Evolutionary conservation across 2,113 vertebrate genomes (phyloP).

Genomic region (Lontra canadensis): DNA sequence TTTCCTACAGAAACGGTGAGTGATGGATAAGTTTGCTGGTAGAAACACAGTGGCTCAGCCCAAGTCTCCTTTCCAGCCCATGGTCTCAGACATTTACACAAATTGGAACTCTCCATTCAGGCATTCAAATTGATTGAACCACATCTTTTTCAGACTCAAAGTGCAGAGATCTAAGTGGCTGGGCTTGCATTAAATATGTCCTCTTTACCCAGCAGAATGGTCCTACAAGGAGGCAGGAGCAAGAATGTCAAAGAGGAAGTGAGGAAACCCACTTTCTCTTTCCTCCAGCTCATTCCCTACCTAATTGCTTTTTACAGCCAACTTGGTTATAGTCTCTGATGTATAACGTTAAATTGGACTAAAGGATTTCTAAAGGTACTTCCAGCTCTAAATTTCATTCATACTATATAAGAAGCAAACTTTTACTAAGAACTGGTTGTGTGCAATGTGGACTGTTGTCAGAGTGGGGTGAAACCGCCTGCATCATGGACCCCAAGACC

Average conservation of each 20-base stretch:
- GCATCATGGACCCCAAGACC: not conserved
- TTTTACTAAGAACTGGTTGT: not conserved
- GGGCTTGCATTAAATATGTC: not conserved
- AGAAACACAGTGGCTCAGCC: not conserved
- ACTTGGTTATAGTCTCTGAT: not conserved
- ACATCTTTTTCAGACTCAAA: not conserved
- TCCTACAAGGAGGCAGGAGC: not conserved
- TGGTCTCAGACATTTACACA: not conserved
- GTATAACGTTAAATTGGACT: not conserved
- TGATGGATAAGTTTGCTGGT: no score
- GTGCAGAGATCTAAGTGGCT: not conserved
- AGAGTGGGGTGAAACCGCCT: not conserved
- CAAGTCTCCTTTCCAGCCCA: not conserved
- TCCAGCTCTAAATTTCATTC: not conserved
- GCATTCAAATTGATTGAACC: not conserved
- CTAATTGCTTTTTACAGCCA: not conserved
- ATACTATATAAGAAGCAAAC: not conserved
- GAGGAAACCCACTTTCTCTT: not conserved
- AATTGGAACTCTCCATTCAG: not conserved
- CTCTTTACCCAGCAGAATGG: not conserved
- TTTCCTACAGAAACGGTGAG: not conserved
- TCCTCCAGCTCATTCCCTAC: not conserved
- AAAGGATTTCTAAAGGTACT: not conserved
- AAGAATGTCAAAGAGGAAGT: not conserved
- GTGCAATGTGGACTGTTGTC: not conserved